Conservation (phyloP, 2,888 invertebrate species). For the Lysandra bellargus region DNA sequence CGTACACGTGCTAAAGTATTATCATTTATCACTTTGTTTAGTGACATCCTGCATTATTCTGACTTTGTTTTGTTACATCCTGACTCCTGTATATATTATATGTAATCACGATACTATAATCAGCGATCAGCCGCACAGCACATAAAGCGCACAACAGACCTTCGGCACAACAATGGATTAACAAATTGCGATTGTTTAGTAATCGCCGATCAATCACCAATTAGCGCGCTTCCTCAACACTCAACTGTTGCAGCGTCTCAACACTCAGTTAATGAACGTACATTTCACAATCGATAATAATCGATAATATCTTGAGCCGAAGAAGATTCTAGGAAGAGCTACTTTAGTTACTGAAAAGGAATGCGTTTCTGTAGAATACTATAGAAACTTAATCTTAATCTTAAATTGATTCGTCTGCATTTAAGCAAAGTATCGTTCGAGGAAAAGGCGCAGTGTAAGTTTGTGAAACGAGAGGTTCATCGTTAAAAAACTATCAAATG, state of each 20-base stretch:
- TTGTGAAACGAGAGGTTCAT: too few relatives aligned
- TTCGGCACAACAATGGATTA: slow-evolving; percentile 23
- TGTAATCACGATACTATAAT: background rate
- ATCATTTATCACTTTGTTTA: too few relatives aligned
- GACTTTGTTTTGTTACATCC: too few relatives aligned
- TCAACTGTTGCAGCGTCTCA: background rate
- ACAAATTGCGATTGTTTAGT: slow-evolving; percentile 7
- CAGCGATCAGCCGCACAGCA: background rate
- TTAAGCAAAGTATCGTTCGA: too few relatives aligned
- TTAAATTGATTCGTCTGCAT: too few relatives aligned
- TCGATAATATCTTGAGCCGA: background rate
- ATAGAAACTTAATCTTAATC: too few relatives aligned
- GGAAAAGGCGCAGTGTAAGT: too few relatives aligned
- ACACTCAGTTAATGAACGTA: background rate
- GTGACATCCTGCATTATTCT: too few relatives aligned
- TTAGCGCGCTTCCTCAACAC: slow-evolving; percentile 13
- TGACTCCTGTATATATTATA: too few relatives aligned
- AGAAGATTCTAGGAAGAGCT: background rate
- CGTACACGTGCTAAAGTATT: too few relatives aligned
- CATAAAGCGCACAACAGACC: slow-evolving; percentile 13
- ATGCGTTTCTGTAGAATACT: too few relatives aligned
- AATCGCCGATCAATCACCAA: slow-evolving; percentile 5
- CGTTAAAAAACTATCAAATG: background rate
- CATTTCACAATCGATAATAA: background rate
- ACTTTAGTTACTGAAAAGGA: background rate